Conservation (phyloP, 2,113 vertebrate species). For the Trogon melanurus region DNA sequence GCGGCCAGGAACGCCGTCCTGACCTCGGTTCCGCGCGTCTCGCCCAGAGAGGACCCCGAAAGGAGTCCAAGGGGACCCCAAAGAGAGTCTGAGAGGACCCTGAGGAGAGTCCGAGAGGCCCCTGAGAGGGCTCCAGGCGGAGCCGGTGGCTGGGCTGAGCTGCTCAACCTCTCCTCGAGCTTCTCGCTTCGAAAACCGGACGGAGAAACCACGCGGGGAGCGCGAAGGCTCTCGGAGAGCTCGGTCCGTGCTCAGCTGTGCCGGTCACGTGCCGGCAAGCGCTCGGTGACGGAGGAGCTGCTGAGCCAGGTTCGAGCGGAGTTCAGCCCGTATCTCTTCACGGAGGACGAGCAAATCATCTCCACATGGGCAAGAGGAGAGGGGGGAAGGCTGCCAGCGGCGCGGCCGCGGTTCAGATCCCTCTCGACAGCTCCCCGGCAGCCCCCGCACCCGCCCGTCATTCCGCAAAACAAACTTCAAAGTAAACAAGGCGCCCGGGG, state of each 20-base stretch:
- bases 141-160: fast-evolving
- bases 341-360: not conserved
- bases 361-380: constrained; percentile 16
- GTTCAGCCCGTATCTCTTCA: not conserved
- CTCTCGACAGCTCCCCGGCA: not conserved
- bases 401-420: not conserved
- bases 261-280: not conserved
- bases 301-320: not conserved
- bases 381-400: not conserved
- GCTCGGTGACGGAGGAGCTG: not conserved
- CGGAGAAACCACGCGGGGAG: too few species aligned
- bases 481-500: not conserved
- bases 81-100: too few species aligned
- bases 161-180: too few species aligned
- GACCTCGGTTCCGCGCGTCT: not conserved
- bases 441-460: not conserved
- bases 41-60: not conserved
- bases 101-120: not conserved
- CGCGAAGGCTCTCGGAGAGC: not conserved
- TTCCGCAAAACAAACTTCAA: constrained; percentile 37
- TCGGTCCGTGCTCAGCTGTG: not conserved
- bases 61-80: too few species aligned
- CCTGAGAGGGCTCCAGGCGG: fast-evolving
- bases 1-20: fast-evolving
- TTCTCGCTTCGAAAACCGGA: not conserved